Base-by-base conservation (phyloP, 2,888 invertebrate species). In the Marronus borbonicus region DNA sequence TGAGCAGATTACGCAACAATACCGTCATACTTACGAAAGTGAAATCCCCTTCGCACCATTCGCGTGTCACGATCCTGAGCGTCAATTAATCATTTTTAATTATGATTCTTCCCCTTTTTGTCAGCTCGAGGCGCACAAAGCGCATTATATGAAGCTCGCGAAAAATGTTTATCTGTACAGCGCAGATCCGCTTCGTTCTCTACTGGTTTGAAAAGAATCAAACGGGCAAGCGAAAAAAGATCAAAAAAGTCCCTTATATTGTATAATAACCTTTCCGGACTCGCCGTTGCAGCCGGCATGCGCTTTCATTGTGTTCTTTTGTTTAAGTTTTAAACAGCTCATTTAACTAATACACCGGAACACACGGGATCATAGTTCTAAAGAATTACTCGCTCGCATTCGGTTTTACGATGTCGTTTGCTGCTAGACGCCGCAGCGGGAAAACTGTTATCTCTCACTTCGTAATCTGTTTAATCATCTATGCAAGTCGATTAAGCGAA, bases 251-350 rank as follows among this genome's bases (percentile, higher is more conserved):
- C 58, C 8, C 7, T 10, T 72, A 72, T 58, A 58, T 72, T 58
- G 58, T 72, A 58, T 58, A 72, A 72, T 72, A 72, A 72, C 58
- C 72, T 58, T 72, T 20, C 8, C 39, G 39, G 58, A 44, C 44
- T 44, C 44, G 44, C 12, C 44, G 44, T 44, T 60, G 58, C 58
- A 20, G 36, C 58, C 58, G 36, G 58, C 39, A 60, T 72, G 39
- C 72, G 39, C 20, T 55, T 39, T 44, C 8, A 44, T 36, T 72
- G 58, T 72, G 72, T 72, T 72, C 72, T 72, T 39, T 72, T 72
- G 72, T 72, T 58, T 72, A 72, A 72, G 58, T 58, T 58, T 72
- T 58, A 72, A 72, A 20, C 58, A 72, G 72, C 55, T 58, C 72
- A 58, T 55, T 72, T 72, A 72, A 60, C 58, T 58, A 72, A 68